A percentile compares a stretch with the other conserved stretches of the same genome.
These are phyloP conservation scores for Boulengeromyrus knoepffleri DNA, from an alignment of 2,113 vertebrate species.

Conservation along the genomic window DNA sequence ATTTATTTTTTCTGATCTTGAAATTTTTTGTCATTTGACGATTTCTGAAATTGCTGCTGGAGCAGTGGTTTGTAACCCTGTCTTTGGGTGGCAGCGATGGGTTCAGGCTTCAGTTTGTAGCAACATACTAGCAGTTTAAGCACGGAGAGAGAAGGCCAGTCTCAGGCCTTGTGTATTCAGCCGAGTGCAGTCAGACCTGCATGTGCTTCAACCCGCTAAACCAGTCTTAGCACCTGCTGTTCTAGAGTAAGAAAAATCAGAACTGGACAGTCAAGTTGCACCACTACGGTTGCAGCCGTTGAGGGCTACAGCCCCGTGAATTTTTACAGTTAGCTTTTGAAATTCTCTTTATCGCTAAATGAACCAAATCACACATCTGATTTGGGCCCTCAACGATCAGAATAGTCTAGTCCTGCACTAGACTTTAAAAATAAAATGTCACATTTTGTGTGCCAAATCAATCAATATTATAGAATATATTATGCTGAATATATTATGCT, in stretches of 20 bases:
- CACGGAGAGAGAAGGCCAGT: not conserved
- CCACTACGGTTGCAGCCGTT: not conserved
- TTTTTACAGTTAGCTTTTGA: not conserved
- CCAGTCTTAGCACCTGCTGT: not conserved
- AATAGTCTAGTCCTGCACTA: not conserved
- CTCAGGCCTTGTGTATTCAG: not conserved
- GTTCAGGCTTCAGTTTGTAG: not conserved
- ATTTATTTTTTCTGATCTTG: not conserved
- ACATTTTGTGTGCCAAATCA: not conserved
- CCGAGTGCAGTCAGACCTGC: not conserved
- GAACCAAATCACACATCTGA: not conserved
- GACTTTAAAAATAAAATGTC: not conserved
- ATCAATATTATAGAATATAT: not conserved
- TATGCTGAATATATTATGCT: not conserved
- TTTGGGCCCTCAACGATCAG: not conserved
- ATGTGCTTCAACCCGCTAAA: not conserved
- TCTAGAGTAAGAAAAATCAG: not conserved
- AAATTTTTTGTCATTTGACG: not conserved
- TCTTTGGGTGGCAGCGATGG: not conserved
- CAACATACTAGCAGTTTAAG: not conserved
- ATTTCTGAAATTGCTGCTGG: not conserved
- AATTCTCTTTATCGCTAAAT: not conserved
- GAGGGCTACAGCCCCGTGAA: not conserved
- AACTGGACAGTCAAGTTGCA: conserved; percentile 4
- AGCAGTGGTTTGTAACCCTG: not conserved